A percentile compares a stretch with the other conserved stretches of the same genome.
Evolutionary conservation across 2,113 vertebrate species (phyloP).

Genomic region (Syrrhaptes paradoxus): DNA sequence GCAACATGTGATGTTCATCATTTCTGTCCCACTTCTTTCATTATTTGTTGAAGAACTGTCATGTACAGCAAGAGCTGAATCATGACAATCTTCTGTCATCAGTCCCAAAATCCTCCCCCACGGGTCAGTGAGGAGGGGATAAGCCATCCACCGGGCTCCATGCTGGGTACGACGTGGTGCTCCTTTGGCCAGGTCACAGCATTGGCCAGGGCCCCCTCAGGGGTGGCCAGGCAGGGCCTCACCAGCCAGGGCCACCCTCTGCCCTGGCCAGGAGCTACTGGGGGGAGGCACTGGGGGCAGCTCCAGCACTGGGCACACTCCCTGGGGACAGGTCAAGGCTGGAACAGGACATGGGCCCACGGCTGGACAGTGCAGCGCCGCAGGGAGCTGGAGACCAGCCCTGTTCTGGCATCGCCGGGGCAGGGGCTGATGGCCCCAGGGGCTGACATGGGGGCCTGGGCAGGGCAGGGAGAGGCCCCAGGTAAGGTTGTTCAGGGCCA

Average conservation of each 20-base stretch:
- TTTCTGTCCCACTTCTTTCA: not conserved
- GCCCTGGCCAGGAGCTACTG: not conserved
- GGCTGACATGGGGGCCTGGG: not conserved
- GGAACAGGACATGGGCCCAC: fast-evolving
- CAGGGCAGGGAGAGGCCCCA: not conserved
- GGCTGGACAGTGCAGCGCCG: not conserved
- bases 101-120: not conserved
- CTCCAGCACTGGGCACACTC: not conserved
- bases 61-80: not conserved
- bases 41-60: not conserved
- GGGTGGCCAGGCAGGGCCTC: not conserved
- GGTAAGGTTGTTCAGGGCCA: not conserved
- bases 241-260: not conserved
- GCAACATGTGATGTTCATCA: fast-evolving
- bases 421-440: not conserved
- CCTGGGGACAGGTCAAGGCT: not conserved
- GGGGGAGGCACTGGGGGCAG: not conserved
- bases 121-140: not conserved
- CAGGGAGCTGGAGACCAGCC: not conserved
- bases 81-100: not conserved
- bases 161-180: not conserved
- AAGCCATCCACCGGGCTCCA: not conserved
- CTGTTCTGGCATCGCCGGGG: fast-evolving
- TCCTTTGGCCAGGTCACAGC: not conserved
- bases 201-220: not conserved